These are phyloP conservation scores for Sycobia sp. DNA, from an alignment of 1,140 invertebrate species.

Conservation along the genomic window DNA sequence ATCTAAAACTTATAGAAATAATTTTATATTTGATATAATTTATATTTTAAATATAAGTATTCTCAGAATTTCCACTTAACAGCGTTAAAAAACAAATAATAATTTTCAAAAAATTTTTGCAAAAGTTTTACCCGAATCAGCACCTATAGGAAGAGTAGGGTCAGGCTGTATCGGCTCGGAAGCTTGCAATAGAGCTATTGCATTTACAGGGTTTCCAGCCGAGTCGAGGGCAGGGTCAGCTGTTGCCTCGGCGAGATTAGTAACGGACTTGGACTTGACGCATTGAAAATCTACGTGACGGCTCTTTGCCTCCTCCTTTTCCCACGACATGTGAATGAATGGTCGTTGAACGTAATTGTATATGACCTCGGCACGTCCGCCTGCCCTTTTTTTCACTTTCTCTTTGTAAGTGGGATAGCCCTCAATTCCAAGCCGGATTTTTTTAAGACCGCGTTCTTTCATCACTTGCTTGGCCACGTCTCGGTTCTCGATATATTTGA, in stretches of 20 bases:
- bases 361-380: slow-evolving; percentile 92
- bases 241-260: slow-evolving; percentile 90
- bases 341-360: slow-evolving; percentile 99
- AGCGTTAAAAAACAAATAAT: no score
- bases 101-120: no score
- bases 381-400: slow-evolving; percentile 89
- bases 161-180: slow-evolving; percentile 45
- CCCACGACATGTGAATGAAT: slow-evolving; percentile 99
- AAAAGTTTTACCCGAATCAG: slow-evolving; percentile 50
- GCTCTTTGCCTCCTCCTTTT: slow-evolving; percentile 98
- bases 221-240: slow-evolving; percentile 78
- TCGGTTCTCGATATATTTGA: slow-evolving; percentile 99
- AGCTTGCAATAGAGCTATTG: slow-evolving; percentile 42
- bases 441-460: slow-evolving; percentile 97
- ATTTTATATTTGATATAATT: no score
- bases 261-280: slow-evolving; percentile 93
- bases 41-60: no score
- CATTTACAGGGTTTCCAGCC: slow-evolving; percentile 64
- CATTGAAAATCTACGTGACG: slow-evolving; percentile 99
- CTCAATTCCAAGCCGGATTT: slow-evolving; percentile 98
- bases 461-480: slow-evolving; percentile 99
- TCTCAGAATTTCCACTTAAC: no score
- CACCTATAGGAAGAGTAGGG: slow-evolving; percentile 40
- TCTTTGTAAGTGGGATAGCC: slow-evolving; percentile 99
- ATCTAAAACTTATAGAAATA: no score